These are phyloP conservation scores for Hydrotaea diabolus DNA, from an alignment of 2,888 invertebrate species.

Conservation along the genomic window DNA sequence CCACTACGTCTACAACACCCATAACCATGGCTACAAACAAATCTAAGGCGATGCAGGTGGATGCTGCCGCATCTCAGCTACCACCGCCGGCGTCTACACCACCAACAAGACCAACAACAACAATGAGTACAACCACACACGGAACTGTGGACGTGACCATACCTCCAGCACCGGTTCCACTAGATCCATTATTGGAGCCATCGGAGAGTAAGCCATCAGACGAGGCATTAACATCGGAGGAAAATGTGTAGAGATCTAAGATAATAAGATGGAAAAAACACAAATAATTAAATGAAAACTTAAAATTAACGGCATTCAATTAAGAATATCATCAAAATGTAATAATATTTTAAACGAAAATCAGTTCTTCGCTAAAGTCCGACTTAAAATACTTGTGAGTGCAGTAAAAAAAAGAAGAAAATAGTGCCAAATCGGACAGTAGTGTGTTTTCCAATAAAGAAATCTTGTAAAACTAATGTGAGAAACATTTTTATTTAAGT, in stretches of 20 bases:
- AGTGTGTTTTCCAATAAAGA: conserved; percentile 3
- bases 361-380: not conserved
- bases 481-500: not conserved
- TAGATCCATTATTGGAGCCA: conserved; percentile 27
- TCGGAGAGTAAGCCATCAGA: conserved; percentile 22
- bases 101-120: conserved; percentile 39
- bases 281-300: conserved; percentile 28
- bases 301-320: not conserved
- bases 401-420: not conserved
- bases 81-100: not conserved
- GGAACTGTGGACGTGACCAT: not conserved
- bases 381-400: not conserved
- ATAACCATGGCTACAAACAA: conserved; percentile 21
- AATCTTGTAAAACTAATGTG: not conserved
- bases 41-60: not conserved
- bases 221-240: conserved; percentile 39
- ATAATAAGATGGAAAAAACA: not conserved
- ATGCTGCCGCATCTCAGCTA: conserved; percentile 32
- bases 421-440: not conserved
- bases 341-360: not conserved
- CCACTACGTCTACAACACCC: conserved; percentile 47
- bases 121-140: not conserved
- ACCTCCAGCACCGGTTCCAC: not conserved
- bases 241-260: conserved; percentile 39
- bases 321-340: not conserved